Base-by-base conservation (phyloP, 2,888 invertebrate genomes). In the Noctua pronuba region DNA sequence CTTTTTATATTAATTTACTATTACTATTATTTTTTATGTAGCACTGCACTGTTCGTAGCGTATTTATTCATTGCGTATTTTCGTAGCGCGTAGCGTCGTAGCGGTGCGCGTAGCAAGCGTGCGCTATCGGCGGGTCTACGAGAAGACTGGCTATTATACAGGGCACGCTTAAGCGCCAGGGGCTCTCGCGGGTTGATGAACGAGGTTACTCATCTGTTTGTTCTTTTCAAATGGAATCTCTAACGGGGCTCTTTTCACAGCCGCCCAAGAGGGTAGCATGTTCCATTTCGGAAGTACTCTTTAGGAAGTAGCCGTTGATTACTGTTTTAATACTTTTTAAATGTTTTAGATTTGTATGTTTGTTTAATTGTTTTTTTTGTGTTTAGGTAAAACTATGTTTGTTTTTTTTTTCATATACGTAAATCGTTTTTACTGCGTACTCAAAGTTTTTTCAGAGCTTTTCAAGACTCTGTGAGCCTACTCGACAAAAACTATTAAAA, bases 141-240 rank as follows among this genome's bases (percentile, higher is more conserved):
- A 77, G 75, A 83, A 88, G 89, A 92, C 92, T 92, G 92, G 81
- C 86, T 74, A 77, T 85, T 85, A 83, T 83, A 86, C 80, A 82
- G 80, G 86, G 89, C 88, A 89, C 85, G 85, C 81, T 85, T 80
- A 85, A 86, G 82, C 88, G 86, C 82, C 83, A 73, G 84, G 83
- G 75, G 83, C 87, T 83, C 87, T 86, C 80, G 83, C 87, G 85
- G 85, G 88, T 88, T 88, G 89, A 89, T 90, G 92, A 91, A 91
- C 90, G 90, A 85, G 89, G 89, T 90, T 90, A 91, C 91, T 91
- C 91, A 90, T 93, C 91, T 92, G 92, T 92, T 92, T 92, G 91
- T 90, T 92, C 89, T 90, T 90, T 92, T 91, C 90, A 91, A 92
- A 92, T 88, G 89, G 88, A 91, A 89, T 89, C 89, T 90, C 88